A percentile compares a stretch with the other conserved stretches of the same genome.
Conservation (phyloP, 2,797 vertebrate genomes). For the Lepus townsendii region DNA sequence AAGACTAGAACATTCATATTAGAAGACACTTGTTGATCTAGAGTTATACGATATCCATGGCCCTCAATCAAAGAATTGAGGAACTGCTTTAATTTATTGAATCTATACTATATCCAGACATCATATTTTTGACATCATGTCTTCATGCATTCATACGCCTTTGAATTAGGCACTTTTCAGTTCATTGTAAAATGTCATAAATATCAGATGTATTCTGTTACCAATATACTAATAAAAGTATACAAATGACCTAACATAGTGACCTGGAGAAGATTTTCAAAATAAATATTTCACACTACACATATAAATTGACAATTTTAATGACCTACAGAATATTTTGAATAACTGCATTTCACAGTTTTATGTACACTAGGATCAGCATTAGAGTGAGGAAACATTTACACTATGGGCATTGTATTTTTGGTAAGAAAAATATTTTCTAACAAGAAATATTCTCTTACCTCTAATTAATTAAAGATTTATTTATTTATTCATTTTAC, state of each 20-base stretch:
- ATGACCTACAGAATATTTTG: background rate
- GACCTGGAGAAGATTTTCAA: background rate
- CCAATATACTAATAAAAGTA: constrained; percentile 3
- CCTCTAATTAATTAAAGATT: background rate
- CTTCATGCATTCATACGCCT: constrained; percentile 55
- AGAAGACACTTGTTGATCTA: constrained; percentile 70
- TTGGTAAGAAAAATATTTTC: background rate
- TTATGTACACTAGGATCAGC: background rate
- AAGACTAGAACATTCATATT: constrained; percentile 82
- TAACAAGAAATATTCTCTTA: background rate
- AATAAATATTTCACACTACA: background rate
- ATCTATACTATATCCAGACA: rapidly evolving
- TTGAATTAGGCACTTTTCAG: constrained; percentile 43
- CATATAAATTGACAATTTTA: background rate
- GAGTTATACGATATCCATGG: constrained; percentile 26
- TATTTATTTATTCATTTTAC: no score
- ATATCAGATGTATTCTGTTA: background rate
- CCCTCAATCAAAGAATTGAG: constrained; percentile 59
- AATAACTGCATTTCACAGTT: background rate
- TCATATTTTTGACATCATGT: constrained; percentile 59
- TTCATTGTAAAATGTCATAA: constrained; percentile 47
- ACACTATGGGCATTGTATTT: no score
- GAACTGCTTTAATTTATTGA: constrained; percentile 2
- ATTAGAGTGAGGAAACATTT: background rate
- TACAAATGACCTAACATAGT: background rate